Percentiles rank a stretch among this genome's conserved stretches.
These are phyloP conservation scores for Listronotus oregonensis DNA, from an alignment of 1,140 invertebrate genomes.

Conservation along the genomic window DNA sequence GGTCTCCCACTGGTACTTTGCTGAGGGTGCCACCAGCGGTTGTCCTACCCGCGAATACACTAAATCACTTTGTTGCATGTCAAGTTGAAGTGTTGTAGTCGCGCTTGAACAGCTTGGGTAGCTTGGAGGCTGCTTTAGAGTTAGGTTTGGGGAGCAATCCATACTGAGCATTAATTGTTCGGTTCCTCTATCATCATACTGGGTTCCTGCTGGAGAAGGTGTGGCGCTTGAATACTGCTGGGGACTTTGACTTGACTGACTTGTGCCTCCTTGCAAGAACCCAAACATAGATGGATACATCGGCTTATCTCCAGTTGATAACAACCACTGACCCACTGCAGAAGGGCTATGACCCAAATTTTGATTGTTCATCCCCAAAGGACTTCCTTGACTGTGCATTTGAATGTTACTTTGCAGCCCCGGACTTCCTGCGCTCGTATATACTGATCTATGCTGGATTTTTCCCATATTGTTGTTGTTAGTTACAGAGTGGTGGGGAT, in stretches of 20 bases:
- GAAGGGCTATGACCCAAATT: constrained; percentile 52
- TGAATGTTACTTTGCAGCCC: constrained; percentile 43
- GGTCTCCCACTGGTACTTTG: constrained; percentile 67
- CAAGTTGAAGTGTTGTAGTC: constrained; percentile 48
- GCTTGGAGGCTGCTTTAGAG: constrained; percentile 59
- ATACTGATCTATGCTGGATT: constrained; percentile 53
- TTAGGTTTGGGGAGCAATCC: constrained; percentile 59
- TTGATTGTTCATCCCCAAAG: constrained; percentile 43
- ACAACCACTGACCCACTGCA: constrained; percentile 57
- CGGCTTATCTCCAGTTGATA: constrained; percentile 61
- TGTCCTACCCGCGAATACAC: constrained; percentile 55
- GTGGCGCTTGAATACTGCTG: constrained; percentile 59
- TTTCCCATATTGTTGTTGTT: constrained; percentile 57
- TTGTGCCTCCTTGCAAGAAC: constrained; percentile 52
- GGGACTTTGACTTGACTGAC: constrained; percentile 54
- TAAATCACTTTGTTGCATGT: constrained; percentile 56
- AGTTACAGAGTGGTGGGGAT: constrained; percentile 56
- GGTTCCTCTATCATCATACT: constrained; percentile 61
- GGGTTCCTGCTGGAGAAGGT: constrained; percentile 61
- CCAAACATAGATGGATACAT: constrained; percentile 62
- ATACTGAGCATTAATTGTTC: constrained; percentile 67
- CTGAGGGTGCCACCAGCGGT: constrained; percentile 53
- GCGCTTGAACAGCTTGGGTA: constrained; percentile 56
- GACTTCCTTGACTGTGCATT: constrained; percentile 46
- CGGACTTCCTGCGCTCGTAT: constrained; percentile 49